Evolutionary conservation across 1,140 invertebrate genomes (phyloP), one percentile per base, ranked within the genome.

Genomic region (Drosophila rufa): DNA sequence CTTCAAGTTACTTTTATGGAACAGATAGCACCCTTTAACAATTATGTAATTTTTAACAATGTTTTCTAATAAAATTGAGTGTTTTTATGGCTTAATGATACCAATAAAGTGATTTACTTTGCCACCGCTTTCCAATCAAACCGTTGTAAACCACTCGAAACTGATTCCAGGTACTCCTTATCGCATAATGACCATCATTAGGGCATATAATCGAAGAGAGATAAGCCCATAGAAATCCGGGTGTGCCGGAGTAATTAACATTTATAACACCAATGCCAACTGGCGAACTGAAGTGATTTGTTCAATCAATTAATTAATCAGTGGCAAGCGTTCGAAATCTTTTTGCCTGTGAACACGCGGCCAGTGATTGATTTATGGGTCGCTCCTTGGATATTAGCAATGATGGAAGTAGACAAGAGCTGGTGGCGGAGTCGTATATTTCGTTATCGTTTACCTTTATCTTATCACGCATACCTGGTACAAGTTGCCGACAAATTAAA

Each of bases 401-500:
- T 38, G 33, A 38, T 50, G 36, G 38, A 68, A 25, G 33, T 25
- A 66, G 46, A 48, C 6, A 57, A 56, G 3, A 42, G 14, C 50
- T 17, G 27, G 59, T 59, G 43, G 62, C 17, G 45, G 12, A 58
- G 69, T 67, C 60, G 57, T 71, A 71, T 78, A 71, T 82, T 79
- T 79, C 45, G 17, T 22, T 75, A 69, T 77, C 43, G 25, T 9
- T 67, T 51, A 15, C 25, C 42, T 8, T 45, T 89, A 89, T 89
- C 84, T 89, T 81, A 89, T 89, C 84, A 56, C 22, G 62, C 57
- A 70, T 67, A 40, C 51, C 55, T 38, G 64, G 62, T 36, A 82
- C 78, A 82, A 81, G 84, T 81, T 74, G 75, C 66, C 60, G 33
- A 68, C 84, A 90, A 89, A 89, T 89, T 89, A 79, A 89, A 84